Conservation (phyloP, 2,888 invertebrate species). For the Microchrysa polita region DNA sequence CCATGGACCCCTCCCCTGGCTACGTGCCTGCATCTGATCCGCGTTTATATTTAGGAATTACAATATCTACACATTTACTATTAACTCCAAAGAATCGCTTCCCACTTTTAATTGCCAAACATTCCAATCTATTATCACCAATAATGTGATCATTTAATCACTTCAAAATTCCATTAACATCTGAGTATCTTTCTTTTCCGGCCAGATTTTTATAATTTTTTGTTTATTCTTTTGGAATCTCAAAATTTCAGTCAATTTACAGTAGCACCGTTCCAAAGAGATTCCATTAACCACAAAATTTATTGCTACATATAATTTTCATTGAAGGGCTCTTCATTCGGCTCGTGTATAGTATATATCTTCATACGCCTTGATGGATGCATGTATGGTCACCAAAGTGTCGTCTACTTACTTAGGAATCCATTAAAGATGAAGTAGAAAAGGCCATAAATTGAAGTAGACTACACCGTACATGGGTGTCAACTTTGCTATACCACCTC, state of each 20-base stretch:
- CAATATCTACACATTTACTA: too few relatives aligned
- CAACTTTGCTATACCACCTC: conserved; percentile 38
- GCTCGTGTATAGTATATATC: not conserved
- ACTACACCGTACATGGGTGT: conserved; percentile 43
- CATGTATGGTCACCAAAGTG: conserved; percentile 39
- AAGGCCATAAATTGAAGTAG: conserved; percentile 46
- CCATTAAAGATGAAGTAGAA: conserved; percentile 49
- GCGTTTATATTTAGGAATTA: too few relatives aligned
- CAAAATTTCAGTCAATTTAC: not conserved
- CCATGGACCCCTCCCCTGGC: too few relatives aligned
- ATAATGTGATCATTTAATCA: conserved; percentile 37
- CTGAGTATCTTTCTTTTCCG: conserved; percentile 6
- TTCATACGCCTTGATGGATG: conserved; percentile 18
- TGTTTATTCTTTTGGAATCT: not conserved
- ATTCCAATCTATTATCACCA: conserved; percentile 34
- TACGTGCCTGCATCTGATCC: too few relatives aligned
- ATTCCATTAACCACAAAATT: conserved; percentile 50
- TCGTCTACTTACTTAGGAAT: conserved; percentile 49
- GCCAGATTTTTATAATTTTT: not conserved
- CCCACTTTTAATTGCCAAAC: conserved; percentile 32
- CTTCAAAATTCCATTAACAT: conserved; percentile 17
- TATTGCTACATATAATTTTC: conserved; percentile 46
- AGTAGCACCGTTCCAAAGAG: conserved; percentile 39
- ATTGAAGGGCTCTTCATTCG: conserved; percentile 12
- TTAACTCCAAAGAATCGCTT: too few relatives aligned